These are phyloP conservation scores for Lerista edwardsae DNA, from an alignment of 2,797 vertebrate species.

Conservation along the genomic window DNA sequence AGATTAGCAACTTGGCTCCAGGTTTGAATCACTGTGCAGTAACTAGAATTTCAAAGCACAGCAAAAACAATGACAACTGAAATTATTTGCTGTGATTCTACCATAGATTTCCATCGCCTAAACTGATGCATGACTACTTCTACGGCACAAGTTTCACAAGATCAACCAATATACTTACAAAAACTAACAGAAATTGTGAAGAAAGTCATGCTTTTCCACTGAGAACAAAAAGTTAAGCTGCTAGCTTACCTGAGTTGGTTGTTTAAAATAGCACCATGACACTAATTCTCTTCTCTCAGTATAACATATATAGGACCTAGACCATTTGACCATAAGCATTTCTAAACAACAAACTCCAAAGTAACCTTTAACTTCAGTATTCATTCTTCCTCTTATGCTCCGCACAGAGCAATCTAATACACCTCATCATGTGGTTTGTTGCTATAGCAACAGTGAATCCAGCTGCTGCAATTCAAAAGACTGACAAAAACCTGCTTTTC, in stretches of 20 bases:
- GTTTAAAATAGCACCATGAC: slow-evolving; percentile 55
- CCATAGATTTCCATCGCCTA: neutral
- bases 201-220: slow-evolving; percentile 31
- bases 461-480: slow-evolving; percentile 87
- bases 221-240: slow-evolving; percentile 15
- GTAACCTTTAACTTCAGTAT: slow-evolving; percentile 80
- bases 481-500: slow-evolving; percentile 81
- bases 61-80: slow-evolving; percentile 30
- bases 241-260: slow-evolving; percentile 75
- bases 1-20: slow-evolving; percentile 7
- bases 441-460: slow-evolving; percentile 93
- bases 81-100: neutral
- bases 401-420: slow-evolving; percentile 93
- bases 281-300: slow-evolving; percentile 60
- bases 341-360: slow-evolving; percentile 67
- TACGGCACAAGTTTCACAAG: neutral
- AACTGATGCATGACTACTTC: slow-evolving; percentile 8
- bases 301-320: slow-evolving; percentile 54
- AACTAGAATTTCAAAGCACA: slow-evolving; percentile 27
- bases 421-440: slow-evolving; percentile 96
- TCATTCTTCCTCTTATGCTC: slow-evolving; percentile 81
- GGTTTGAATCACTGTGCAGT: neutral
- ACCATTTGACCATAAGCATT: slow-evolving; percentile 69
- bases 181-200: slow-evolving; percentile 47
- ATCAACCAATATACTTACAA: slow-evolving; percentile 41